A percentile compares a stretch with the other conserved stretches of the same genome.
Conservation (phyloP, 2,797 vertebrate genomes). For the Mormyrus proboscirostris region DNA sequence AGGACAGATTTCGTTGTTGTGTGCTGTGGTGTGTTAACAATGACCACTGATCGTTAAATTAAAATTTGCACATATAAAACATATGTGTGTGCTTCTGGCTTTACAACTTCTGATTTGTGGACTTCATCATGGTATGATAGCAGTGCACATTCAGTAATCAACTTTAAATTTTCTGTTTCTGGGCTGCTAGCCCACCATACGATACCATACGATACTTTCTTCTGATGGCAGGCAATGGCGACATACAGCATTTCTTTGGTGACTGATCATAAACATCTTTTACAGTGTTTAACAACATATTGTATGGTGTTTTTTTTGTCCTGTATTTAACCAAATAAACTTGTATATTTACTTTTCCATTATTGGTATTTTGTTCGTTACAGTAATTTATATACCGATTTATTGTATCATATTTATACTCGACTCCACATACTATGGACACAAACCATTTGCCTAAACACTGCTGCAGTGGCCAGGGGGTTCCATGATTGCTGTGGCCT, state of each 20-base stretch:
- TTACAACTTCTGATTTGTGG: no score
- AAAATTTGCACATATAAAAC: not conserved
- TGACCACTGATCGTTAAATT: not conserved
- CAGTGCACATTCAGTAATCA: not conserved
- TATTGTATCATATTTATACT: not conserved
- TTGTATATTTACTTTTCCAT: not conserved
- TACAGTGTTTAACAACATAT: not conserved
- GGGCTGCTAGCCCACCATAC: no score
- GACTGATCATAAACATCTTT: not conserved
- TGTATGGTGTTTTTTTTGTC: not conserved
- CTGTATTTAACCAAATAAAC: not conserved
- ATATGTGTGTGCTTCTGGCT: not conserved
- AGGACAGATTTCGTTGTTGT: no score
- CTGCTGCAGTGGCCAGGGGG: not conserved
- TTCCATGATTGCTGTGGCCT: not conserved
- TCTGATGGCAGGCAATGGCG: not conserved
- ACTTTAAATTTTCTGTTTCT: not conserved
- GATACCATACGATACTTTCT: not conserved
- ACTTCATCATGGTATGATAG: not conserved
- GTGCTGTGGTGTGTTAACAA: no score
- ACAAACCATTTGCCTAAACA: not conserved
- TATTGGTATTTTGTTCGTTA: not conserved
- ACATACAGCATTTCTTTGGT: not conserved
- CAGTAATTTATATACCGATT: not conserved
- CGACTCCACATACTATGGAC: not conserved